Base-by-base conservation (phyloP, 2,888 invertebrate genomes). In the Macrophya annulata region DNA sequence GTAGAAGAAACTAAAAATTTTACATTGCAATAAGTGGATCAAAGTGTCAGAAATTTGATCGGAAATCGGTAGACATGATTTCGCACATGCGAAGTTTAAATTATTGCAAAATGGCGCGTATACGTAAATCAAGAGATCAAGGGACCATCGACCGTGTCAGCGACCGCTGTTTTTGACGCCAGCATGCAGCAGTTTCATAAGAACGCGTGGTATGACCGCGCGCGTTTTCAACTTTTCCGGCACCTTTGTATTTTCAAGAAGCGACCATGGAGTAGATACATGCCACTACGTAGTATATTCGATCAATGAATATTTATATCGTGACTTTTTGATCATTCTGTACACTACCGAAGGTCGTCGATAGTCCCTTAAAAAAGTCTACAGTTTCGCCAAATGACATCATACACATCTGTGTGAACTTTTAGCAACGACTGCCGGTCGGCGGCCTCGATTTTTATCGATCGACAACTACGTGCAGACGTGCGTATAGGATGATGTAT, bases 401-500 rank as follows among this genome's bases (percentile, higher is more conserved):
- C 25, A 62, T 62, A 25, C 55, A 8, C 17, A 4, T 1, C 17
- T 51, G 51, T 59, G 10, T 62, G 25, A 62, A 62, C 21, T 62
- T 55, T 55, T n/a, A 55, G 55, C 55, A 21, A 62, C 62, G 62
- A 21, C 12, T 68, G 17, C 68, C 45, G 45, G 45, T 31, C 40
- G 71, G 17, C 71, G 45, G 45, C 72, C 72, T 74, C 72, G 72
- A 74, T 74, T 74, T 74, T 74, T 74, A 74, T 74, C 45, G 72
- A 74, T 74, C 72, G 43, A 21, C 43, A n/a, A 45, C 45, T 12
- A 45, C 72, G 40, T 45, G 72, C 43, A 10, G 6, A 25, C 31
- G 72, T 17, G 21, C 12, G 72, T n/a, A 21, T 31, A 2, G 31
- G n/a, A 71, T 17, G 71, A 71, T 43, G 45, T 21, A 45, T 74